Evolutionary conservation across 2,797 vertebrate genomes (phyloP).

Genomic region (Dermochelys coriacea): DNA sequence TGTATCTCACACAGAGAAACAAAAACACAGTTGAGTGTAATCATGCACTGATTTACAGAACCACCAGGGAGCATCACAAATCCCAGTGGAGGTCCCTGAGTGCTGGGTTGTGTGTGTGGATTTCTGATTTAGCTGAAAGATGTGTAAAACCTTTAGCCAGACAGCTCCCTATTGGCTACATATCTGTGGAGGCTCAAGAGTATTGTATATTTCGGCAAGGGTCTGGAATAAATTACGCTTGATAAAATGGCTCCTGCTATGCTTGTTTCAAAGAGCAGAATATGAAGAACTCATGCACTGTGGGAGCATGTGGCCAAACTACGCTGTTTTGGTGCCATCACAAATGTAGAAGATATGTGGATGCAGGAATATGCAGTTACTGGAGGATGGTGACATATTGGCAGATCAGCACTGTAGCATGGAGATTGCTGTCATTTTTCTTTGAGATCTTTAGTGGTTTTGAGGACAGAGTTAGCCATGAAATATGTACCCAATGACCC

Average conservation of each 20-base stretch:
- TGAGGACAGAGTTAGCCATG: background rate
- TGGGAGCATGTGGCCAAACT: constrained; percentile 38
- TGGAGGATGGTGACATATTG: constrained; percentile 17
- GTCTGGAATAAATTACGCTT: constrained; percentile 76
- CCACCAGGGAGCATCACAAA: constrained; percentile 44
- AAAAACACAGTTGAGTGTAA: constrained; percentile 52
- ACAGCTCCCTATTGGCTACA: constrained; percentile 62
- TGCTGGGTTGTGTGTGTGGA: constrained; percentile 58
- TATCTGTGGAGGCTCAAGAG: constrained; percentile 73
- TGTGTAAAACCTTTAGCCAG: constrained; percentile 58
- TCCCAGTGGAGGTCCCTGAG: background rate
- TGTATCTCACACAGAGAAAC: constrained; percentile 62
- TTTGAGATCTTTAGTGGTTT: background rate
- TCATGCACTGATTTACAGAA: constrained; percentile 34
- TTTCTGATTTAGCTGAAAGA: constrained; percentile 74
- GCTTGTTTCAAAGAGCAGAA: constrained; percentile 58
- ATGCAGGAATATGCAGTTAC: constrained; percentile 6
- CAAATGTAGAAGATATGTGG: constrained; percentile 27
- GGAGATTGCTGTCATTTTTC: background rate
- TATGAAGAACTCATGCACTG: background rate
- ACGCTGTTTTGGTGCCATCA: constrained; percentile 39
- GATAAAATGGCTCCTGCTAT: constrained; percentile 61
- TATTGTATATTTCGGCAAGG: constrained; percentile 69
- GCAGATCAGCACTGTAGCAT: constrained; percentile 2
- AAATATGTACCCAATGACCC: background rate